A percentile compares a stretch with the other conserved stretches of the same genome.
These are phyloP conservation scores for Enteromius mattozi DNA, from an alignment of 2,797 vertebrate genomes.

Conservation along the genomic window DNA sequence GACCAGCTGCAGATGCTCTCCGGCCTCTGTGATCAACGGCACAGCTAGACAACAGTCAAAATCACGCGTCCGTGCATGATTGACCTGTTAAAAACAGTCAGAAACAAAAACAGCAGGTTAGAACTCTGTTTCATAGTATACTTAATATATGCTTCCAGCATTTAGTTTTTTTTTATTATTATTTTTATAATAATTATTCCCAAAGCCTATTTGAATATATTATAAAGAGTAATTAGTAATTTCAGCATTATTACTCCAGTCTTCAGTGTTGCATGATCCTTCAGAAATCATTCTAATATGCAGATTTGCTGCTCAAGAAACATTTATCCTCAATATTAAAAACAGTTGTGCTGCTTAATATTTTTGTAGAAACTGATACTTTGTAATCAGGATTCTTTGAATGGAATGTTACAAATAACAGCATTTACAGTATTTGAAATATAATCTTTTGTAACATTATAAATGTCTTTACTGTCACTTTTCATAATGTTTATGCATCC, in stretches of 20 bases:
- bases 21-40: conserved; percentile 90
- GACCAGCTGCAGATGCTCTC: conserved; percentile 88
- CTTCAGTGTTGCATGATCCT: background rate
- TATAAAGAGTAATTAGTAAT: background rate
- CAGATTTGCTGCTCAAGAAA: background rate
- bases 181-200: background rate
- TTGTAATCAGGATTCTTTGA: background rate
- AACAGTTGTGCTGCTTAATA: background rate
- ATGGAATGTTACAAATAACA: background rate
- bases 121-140: background rate
- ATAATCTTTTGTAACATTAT: background rate
- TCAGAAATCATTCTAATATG: background rate
- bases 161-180: too few relatives aligned
- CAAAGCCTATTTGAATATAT: background rate
- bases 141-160: too few relatives aligned
- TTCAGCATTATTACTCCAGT: background rate
- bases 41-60: conserved; percentile 95
- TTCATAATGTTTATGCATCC: background rate
- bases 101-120: background rate
- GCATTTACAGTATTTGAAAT: background rate
- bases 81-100: conserved; percentile 79
- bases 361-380: background rate
- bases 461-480: background rate
- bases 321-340: background rate
- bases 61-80: conserved; percentile 89